Base-by-base conservation (phyloP, 2,113 vertebrate species). In the Syrmaticus mikado region DNA sequence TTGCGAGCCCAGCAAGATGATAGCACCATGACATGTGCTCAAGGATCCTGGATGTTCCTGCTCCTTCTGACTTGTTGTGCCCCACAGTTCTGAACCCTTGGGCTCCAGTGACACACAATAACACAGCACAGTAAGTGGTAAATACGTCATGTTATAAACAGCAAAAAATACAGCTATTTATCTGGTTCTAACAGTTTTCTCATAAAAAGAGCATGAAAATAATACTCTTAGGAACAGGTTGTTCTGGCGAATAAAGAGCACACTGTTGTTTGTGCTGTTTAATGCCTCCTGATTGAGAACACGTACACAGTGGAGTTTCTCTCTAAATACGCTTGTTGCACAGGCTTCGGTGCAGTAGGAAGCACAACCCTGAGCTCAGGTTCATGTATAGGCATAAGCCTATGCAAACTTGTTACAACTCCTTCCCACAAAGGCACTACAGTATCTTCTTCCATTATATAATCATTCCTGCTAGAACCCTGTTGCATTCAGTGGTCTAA, bases 181-280 rank as follows among this genome's bases (percentile, higher is more conserved):
- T 89, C 82, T 89, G 60, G 21, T 85, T 81, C 46, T 89, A 89
- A 89, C 50, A 40, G 72, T 92, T 82, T 90, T 88, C 73, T 64
- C 87, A 72, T 88, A 77, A 88, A 85, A 94, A 5, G 72, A 67
- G 75, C 64, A 89, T n/a, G 82, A 83, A 85, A 89, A 85, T 68
- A 8, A 86, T 48, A 93, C 32, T 45, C 52, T 72, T 83, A 95
- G 85, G 91, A 94, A 86, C 72, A 91, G 85, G 43, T 46, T 87
- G 79, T 91, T 92, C 79, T 48, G 32, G 32, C 48, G 50, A 82
- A 93, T 76, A 76, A 93, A 94, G 87, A 28, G 55, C 40, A 5
- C 30, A 6, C 89, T 80, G 75, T 79, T 94, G 92, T 82, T 92
- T 80, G 92, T 87, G 89, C 58, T 89, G 87, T 78, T 93, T 74